Conservation (phyloP, 2,113 vertebrate genomes). For the Nyctibius bracteatus region DNA sequence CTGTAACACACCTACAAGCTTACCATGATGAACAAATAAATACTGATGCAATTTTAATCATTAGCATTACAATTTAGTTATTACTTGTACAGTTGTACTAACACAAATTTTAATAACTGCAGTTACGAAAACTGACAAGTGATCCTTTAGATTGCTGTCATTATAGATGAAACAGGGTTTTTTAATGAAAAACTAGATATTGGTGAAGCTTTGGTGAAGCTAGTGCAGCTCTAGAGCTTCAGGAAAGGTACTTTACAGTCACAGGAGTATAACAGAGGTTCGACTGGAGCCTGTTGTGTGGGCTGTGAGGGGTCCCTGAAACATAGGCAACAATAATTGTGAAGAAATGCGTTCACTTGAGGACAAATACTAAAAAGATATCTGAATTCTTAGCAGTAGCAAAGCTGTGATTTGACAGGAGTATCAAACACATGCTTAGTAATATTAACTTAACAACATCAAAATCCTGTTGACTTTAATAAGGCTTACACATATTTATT, state of each 20-base stretch:
- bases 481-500: not conserved
- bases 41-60: not conserved
- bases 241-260: not conserved
- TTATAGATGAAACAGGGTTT: not conserved
- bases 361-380: not conserved
- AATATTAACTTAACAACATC: not conserved
- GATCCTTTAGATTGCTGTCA: not conserved
- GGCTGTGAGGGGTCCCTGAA: not conserved
- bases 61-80: not conserved
- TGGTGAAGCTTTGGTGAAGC: not conserved
- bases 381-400: not conserved
- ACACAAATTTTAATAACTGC: not conserved
- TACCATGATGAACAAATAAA: not conserved
- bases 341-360: not conserved
- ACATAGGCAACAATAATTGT: not conserved
- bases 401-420: not conserved
- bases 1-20: not conserved
- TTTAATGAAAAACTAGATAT: not conserved
- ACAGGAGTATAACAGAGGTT: not conserved
- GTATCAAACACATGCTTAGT: not conserved
- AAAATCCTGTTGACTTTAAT: conserved; percentile 7
- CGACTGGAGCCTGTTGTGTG: not conserved
- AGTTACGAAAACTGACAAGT: not conserved
- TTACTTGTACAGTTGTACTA: not conserved
- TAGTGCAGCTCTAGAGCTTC: not conserved